phyloP scores from a whole-genome alignment of 2,797 vertebrate species.

The Rousettus madagascariensis region DNA sequence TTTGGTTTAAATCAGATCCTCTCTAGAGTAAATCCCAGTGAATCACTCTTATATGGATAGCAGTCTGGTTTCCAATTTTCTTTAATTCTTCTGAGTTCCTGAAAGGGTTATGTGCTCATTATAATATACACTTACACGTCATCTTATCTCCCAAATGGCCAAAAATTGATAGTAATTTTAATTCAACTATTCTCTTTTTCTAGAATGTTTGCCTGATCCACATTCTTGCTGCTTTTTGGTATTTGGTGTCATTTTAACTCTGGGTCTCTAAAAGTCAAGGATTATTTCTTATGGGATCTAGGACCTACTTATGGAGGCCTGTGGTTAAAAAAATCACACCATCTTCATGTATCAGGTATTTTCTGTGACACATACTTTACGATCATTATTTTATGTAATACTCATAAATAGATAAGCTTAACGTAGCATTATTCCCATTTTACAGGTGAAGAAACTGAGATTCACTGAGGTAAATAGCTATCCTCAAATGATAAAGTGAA shows the following conservation, averaged over 20 bases:
- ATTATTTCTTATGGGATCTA: background rate
- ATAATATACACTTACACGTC: background rate
- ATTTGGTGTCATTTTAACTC: background rate
- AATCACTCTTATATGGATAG: background rate
- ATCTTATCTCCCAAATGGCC: background rate
- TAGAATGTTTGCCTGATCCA: background rate
- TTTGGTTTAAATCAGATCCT: slow-evolving; percentile 10
- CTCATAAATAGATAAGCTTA: background rate
- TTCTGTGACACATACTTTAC: background rate
- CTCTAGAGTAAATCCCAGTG: background rate
- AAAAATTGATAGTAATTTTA: slow-evolving; percentile 3
- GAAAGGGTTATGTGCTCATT: background rate
- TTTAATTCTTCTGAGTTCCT: slow-evolving; percentile 2
- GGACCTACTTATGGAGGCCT: background rate
- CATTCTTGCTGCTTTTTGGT: background rate
- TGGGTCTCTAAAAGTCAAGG: background rate
- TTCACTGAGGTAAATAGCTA: background rate
- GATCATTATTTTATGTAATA: slow-evolving; percentile 3
- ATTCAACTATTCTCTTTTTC: background rate
- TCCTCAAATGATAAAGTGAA: background rate
- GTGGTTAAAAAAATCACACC: background rate
- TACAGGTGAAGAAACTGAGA: background rate
- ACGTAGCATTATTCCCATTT: background rate
- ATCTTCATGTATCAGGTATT: background rate
- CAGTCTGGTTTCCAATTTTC: background rate